Conservation (phyloP, 2,888 invertebrate species). For the Mantis religiosa region DNA sequence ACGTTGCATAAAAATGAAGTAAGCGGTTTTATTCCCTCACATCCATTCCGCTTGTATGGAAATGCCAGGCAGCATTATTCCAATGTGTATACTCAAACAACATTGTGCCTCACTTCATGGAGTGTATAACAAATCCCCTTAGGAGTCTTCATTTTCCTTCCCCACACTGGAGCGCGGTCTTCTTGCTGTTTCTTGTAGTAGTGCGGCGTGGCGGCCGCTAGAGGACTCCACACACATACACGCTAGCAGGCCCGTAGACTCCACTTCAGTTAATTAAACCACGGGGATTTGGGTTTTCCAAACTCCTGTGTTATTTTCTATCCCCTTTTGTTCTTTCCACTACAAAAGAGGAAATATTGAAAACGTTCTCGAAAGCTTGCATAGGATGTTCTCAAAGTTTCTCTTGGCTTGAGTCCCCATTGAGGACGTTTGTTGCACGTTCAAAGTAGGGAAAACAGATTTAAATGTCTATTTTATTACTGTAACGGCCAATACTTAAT, state of each 20-base stretch:
- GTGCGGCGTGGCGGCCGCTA: neutral
- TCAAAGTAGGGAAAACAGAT: too few relatives aligned
- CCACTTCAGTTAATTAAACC: conserved; percentile 23
- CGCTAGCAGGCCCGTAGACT: neutral
- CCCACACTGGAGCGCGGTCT: neutral
- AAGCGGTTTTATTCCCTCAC: neutral
- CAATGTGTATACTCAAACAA: neutral
- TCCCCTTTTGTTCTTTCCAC: neutral
- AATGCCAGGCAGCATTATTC: neutral
- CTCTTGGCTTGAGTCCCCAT: too few relatives aligned
- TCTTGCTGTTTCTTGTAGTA: neutral
- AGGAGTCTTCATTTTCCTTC: neutral
- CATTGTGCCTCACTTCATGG: neutral
- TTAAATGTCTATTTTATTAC: too few relatives aligned
- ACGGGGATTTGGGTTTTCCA: conserved; percentile 7
- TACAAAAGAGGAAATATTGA: neutral
- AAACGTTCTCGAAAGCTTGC: neutral
- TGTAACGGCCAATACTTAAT: too few relatives aligned
- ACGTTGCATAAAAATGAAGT: neutral
- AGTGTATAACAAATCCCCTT: neutral
- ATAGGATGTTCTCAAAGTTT: neutral
- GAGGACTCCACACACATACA: neutral
- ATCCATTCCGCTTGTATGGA: neutral
- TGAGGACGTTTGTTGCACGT: too few relatives aligned
- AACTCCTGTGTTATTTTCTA: neutral